A percentile compares a stretch with the other conserved stretches of the same genome.
Conservation (phyloP, 2,888 invertebrate species). For the Pemphredon lugubris region DNA sequence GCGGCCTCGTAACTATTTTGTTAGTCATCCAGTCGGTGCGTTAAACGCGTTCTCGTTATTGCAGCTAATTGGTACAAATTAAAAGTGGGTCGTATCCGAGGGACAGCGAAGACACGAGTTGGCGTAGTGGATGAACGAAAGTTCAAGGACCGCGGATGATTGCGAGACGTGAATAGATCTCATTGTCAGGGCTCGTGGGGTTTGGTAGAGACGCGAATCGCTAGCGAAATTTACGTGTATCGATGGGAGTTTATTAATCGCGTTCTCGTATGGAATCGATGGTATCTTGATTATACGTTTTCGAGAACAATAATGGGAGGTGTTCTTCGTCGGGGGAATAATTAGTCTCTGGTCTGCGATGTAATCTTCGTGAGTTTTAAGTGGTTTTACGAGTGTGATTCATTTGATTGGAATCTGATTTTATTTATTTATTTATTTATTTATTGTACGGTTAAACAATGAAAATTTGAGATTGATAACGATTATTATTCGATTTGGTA, state of each 20-base stretch:
- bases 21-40: constrained; percentile 12
- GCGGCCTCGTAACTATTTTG: constrained; percentile 60
- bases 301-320: no score
- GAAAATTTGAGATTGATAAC: no score
- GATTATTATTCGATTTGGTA: no score
- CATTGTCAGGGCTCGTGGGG: constrained; percentile 11
- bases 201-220: constrained; percentile 9
- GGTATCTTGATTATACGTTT: no score
- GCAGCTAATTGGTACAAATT: constrained; percentile 60
- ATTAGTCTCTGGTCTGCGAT: no score
- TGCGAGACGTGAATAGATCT: constrained; percentile 19
- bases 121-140: constrained; percentile 9
- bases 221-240: constrained; percentile 17
- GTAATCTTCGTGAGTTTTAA: no score
- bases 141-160: constrained; percentile 42
- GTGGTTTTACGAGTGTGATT: no score
- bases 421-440: no score
- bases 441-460: no score
- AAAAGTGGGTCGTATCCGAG: constrained; percentile 50
- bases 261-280: no score
- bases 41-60: constrained; percentile 51
- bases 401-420: no score
- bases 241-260: constrained; percentile 25
- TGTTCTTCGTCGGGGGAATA: no score
- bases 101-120: constrained; percentile 7